These are phyloP conservation scores for Synanthedon andrenaeformis DNA, from an alignment of 2,888 invertebrate species.

Conservation along the genomic window DNA sequence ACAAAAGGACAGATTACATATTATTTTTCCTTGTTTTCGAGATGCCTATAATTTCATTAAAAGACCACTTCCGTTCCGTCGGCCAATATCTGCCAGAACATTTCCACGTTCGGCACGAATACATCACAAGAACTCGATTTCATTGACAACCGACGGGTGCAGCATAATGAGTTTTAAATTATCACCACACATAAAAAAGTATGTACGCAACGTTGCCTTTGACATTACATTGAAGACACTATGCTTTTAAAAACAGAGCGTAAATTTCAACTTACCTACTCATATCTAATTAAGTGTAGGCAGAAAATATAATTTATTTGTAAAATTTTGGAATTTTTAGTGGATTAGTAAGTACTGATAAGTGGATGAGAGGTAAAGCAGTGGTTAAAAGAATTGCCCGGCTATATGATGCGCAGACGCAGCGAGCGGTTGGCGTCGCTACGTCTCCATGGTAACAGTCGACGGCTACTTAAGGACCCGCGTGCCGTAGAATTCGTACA, in stretches of 20 bases:
- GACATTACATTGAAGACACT: constrained; percentile 35
- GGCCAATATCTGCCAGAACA: constrained; percentile 68
- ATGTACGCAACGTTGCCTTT: constrained; percentile 35
- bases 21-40: constrained; percentile 58
- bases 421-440: constrained; percentile 46
- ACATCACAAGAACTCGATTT: constrained; percentile 68
- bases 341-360: background rate
- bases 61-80: constrained; percentile 58
- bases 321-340: constrained; percentile 1
- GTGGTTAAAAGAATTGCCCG: background rate
- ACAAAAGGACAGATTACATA: constrained; percentile 38
- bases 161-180: constrained; percentile 68
- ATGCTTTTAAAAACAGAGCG: background rate
- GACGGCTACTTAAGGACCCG: constrained; percentile 47
- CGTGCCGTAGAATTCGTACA: constrained; percentile 34
- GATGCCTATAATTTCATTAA: constrained; percentile 60
- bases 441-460: constrained; percentile 53
- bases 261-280: background rate
- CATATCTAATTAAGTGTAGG: background rate
- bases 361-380: background rate
- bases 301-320: constrained; percentile 4
- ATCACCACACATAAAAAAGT: constrained; percentile 64
- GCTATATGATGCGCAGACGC: constrained; percentile 22
- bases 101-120: constrained; percentile 58
- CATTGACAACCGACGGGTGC: constrained; percentile 61